Conservation (phyloP, 2,113 vertebrate species). For the Acrocephalus kingi region DNA sequence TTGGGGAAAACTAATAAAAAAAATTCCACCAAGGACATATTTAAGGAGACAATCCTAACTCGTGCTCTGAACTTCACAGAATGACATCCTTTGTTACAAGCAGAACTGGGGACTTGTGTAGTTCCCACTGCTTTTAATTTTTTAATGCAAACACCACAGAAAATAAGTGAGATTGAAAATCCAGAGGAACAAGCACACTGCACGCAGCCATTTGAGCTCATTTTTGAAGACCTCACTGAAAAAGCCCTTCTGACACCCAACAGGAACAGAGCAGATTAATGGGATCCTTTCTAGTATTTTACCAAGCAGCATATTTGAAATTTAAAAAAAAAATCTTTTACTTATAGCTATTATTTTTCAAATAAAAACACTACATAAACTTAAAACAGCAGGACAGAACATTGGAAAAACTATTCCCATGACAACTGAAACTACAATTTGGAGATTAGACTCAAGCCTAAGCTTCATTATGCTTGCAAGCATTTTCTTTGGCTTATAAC, state of each 20-base stretch:
- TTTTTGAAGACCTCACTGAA: background rate
- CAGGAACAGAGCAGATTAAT: background rate
- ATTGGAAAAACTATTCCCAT: background rate
- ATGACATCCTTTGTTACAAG: accelerated
- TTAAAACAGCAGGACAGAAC: background rate
- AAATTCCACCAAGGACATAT: background rate
- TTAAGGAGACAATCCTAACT: background rate
- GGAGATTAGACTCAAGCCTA: background rate
- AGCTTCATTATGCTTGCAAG: background rate
- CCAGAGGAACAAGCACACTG: background rate
- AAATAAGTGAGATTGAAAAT: background rate
- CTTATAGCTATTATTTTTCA: background rate
- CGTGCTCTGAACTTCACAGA: background rate
- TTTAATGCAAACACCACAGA: background rate
- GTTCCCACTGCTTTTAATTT: background rate
- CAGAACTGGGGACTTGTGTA: background rate
- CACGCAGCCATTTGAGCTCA: background rate
- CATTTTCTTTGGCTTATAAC: background rate
- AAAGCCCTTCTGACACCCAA: background rate
- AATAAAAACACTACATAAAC: background rate
- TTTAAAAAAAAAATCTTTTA: background rate
- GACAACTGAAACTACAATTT: background rate
- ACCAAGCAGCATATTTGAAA: background rate
- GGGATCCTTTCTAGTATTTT: background rate
- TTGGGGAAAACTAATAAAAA: background rate